Evolutionary conservation across 1,140 invertebrate species (phyloP), one percentile per base, ranked within the genome.

Genomic region (Chironomus striatipennis): DNA sequence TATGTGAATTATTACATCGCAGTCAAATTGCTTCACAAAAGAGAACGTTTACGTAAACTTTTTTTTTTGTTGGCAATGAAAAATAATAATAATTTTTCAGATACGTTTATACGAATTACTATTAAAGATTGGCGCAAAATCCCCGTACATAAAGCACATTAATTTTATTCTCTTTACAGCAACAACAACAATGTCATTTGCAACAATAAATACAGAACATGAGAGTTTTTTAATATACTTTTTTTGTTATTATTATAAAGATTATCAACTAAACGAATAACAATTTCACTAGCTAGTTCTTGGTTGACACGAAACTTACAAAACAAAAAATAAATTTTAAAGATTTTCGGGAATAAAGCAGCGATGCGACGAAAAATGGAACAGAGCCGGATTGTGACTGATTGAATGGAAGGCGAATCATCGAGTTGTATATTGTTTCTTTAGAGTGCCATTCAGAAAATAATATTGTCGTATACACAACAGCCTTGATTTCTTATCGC

Each of bases 321-420:
- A 34, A 34, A 34, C 24, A 34, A 34, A 34, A 34, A 2, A 2
- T 57, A n/a, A n/a, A n/a, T 57, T 57, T 57, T 57, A 57, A 7
- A 57, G 47, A 57, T 57, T 57, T 12, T 57, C 12, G 47, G 47
- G 47, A 57, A 57, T 57, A 57, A 57, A 57, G 47, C 47, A 57
- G 20, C 65, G 65, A 70, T 18, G 17, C 65, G 65, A 70, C 65
- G 65, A 70, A 70, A 70, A 70, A 70, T 70, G 65, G 65, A 70
- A 70, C 65, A 70, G 65, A 70, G 65, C 65, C 65, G 65, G 65
- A 70, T 21, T 70, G 65, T 70, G 65, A 70, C 65, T 70, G 65
- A 70, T 70, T 70, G 17, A 70, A 18, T 70, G 17, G 20, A 20
- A 18, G 65, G 6, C 65, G 20, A 21, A 20, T 21, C 17, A 70